Evolutionary conservation across 2,113 vertebrate species (phyloP), one percentile per base, ranked within the genome.

Genomic region (Rutilus rutilus): DNA sequence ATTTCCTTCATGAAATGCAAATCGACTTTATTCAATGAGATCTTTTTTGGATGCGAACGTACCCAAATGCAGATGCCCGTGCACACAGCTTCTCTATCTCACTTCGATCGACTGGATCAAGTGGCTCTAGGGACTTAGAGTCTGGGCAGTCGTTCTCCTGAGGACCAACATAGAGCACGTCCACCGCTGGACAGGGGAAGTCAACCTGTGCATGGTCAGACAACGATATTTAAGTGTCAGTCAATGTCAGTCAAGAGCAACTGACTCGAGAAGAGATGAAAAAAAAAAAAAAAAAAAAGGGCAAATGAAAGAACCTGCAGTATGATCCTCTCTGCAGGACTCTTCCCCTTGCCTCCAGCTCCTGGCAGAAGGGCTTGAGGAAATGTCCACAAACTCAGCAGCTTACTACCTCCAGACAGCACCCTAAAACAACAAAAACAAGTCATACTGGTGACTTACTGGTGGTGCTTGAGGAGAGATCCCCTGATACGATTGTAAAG

Each of bases 341-440:
- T 90, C 92, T 93, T 95, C 91, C 93, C 97, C 88, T 93, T 96
- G 79, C 90, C 91, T 65, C 89, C 89, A 19, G 84, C 81, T 78
- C 93, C 93, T 36, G 89, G 36, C 17, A 92, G 89, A 76, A 90
- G 92, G 2, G 85, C 91, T 83, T 94, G 94, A 59, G 95, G 90
- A 2, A 94, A 95, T 3, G 94, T 96, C 97, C 98, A 99, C 86
- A 99, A 91, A 80, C 96, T 95, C 12, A 99, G 91, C 87, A 99
- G 95, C 87, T 95, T 95, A 86, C 96, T 98, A 89, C 97, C 97
- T 87, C 91, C 91, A 64, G 96, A 95, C 76, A 99, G 94, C 74
- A 97, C 92, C 64, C 98, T 98, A 90, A n/a, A 85, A 87, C 19
- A 57, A 57, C 21, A 57, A 21, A 57, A 57, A 7, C 0, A 3